Base-by-base conservation (phyloP, 2,797 vertebrate genomes). In the Nannoperca australis region DNA sequence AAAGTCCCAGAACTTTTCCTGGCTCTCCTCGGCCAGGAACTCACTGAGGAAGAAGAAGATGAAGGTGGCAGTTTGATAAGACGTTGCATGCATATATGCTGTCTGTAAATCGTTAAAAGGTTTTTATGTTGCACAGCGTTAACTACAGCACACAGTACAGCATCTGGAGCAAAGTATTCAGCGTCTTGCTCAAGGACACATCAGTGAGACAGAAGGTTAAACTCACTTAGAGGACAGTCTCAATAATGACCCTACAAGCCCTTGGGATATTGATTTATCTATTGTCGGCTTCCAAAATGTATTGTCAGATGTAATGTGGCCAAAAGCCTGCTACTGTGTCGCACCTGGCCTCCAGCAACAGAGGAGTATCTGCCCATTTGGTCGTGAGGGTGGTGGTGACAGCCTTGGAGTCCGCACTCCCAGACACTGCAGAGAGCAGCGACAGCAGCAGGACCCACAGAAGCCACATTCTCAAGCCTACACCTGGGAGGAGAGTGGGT, bases 1-100 rank as follows among this genome's bases (percentile, higher is more conserved):
- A 91, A 99, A 99, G 87, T 95, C 96, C 98, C 98, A 99, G 88
- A 99, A 99, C 92, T 95, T 97, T 81, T 99, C 97, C 83, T 96
- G 95, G 87, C 95, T 96, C 92, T 98, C 97, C 93, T 99, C 98
- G 62, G 97, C 97, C 90, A 99, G 93, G 92, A 98, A 99, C 91
- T 99, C 98, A 92, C 98, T 99, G 86, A 76, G 69, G 81, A 84
- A 84, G 73, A 88, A 66, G 58, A 74, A 32, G 38, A 44, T 12
- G 34, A 70, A 70, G 34, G 22, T 7, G 15, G 50, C 18, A 20
- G 30, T 49, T 78, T 56, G n/a, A 80, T 42, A 42, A 77, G 20
- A 27, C 32, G 30, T 47, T 47, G 0, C 2, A 15, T n/a, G 49
- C 20, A 38, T 49, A 32, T 42, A 24, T 40, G 36, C 36, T 10